A percentile compares a stretch with the other conserved stretches of the same genome.
These are phyloP conservation scores for Lacerta viridis DNA, from an alignment of 2,797 vertebrate genomes.

Conservation along the genomic window DNA sequence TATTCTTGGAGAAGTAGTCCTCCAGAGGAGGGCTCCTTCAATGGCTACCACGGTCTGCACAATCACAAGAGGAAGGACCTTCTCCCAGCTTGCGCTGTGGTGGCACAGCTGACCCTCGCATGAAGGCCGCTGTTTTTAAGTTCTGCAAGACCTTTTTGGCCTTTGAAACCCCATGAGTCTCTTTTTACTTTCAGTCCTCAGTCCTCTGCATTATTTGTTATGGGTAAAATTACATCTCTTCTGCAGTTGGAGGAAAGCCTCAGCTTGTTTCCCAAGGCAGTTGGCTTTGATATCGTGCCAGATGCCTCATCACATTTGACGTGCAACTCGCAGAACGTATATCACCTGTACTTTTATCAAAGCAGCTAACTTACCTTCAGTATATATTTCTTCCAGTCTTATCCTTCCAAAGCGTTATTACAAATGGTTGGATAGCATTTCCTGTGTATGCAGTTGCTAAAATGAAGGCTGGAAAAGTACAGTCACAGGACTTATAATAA, in stretches of 20 bases:
- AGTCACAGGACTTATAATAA: not conserved
- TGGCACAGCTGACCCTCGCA: not conserved
- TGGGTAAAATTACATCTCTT: conserved; percentile 62
- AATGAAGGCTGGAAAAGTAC: not conserved
- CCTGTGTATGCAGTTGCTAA: not conserved
- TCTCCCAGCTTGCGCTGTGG: not conserved
- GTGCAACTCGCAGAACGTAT: conserved; percentile 22
- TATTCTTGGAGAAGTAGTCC: not conserved
- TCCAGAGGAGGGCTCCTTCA: too few species aligned
- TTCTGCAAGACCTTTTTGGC: not conserved
- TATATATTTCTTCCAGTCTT: conserved; percentile 14
- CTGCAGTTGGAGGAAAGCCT: conserved; percentile 73
- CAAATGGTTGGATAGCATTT: conserved; percentile 33
- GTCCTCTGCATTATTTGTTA: conserved; percentile 60
- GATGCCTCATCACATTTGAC: conserved; percentile 67
- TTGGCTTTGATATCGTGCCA: conserved; percentile 78
- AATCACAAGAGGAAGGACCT: too few species aligned
- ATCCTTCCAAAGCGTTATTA: conserved; percentile 40
- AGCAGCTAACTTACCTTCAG: conserved; percentile 53
- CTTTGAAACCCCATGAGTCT: conserved; percentile 2
- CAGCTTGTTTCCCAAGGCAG: conserved; percentile 77
- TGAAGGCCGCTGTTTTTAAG: conserved; percentile 23
- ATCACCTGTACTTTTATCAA: conserved; percentile 70
- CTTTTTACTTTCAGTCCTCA: not conserved
- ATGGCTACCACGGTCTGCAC: not conserved